A percentile compares a stretch with the other conserved stretches of the same genome.
phyloP scores from a whole-genome alignment of 2,888 invertebrate genomes.

The Mesorhabditis belari region DNA sequence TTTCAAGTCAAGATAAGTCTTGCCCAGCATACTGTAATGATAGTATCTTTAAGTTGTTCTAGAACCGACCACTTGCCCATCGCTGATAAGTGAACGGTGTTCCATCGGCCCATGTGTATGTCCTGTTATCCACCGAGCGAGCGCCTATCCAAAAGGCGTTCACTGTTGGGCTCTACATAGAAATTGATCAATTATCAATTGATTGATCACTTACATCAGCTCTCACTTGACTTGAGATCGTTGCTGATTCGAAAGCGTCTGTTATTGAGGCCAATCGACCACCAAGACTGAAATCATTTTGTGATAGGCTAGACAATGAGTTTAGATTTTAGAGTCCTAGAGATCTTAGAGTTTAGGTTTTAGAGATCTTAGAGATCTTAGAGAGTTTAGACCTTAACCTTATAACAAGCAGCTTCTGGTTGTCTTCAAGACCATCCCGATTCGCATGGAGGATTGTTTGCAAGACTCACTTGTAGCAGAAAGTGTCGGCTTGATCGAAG shows the following conservation, averaged over 20 bases:
- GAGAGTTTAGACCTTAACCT: too few relatives aligned
- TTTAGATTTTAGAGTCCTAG: too few relatives aligned
- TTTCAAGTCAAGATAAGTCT: too few relatives aligned
- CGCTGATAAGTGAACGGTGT: neutral
- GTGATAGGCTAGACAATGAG: too few relatives aligned
- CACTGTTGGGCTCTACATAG: neutral
- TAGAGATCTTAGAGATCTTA: too few relatives aligned
- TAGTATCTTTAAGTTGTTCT: too few relatives aligned
- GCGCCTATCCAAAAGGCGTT: neutral
- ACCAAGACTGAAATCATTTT: neutral
- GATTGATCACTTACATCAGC: neutral
- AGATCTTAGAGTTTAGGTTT: too few relatives aligned
- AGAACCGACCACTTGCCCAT: neutral
- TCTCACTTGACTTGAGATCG: neutral
- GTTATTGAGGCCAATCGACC: neutral
- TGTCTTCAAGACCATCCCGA: neutral
- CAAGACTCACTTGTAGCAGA: neutral
- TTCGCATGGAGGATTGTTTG: neutral
- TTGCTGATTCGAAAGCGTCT: neutral
- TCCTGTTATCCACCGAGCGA: neutral
- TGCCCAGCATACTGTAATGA: too few relatives aligned
- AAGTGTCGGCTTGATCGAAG: neutral
- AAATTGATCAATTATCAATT: neutral
- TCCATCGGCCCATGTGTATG: neutral
- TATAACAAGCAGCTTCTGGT: neutral